Evolutionary conservation across 2,797 vertebrate genomes (phyloP).

Genomic region (Micrastur ruficollis): DNA sequence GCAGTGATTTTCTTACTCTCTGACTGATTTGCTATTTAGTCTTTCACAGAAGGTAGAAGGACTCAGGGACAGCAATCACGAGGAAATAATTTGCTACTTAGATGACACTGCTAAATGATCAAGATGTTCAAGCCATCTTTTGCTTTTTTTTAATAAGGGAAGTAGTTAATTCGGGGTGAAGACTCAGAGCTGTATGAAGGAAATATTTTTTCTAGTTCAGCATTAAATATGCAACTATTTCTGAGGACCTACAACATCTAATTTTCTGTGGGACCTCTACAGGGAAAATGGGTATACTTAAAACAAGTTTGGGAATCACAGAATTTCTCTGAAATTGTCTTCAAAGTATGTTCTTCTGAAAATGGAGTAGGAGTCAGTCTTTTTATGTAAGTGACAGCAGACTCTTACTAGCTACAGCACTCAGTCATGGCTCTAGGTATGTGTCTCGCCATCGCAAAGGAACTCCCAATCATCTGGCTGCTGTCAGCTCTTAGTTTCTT

Average conservation of each 20-base stretch:
- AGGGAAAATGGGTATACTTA: background rate
- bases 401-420: background rate
- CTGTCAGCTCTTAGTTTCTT: background rate
- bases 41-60: background rate
- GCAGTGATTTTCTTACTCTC: background rate
- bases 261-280: background rate
- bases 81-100: background rate
- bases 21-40: background rate
- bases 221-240: background rate
- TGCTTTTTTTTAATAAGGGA: background rate
- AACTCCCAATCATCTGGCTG: background rate
- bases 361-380: background rate
- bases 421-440: background rate
- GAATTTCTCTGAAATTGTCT: background rate
- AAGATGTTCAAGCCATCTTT: background rate
- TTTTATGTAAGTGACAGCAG: background rate
- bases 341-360: background rate
- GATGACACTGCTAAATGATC: background rate
- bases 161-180: background rate
- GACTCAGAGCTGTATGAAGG: background rate
- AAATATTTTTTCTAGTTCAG: background rate
- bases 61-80: background rate
- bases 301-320: background rate
- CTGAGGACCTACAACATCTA: background rate
- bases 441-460: background rate